Evolutionary conservation across 2,797 vertebrate genomes (phyloP).

Genomic region (Monodelphis domestica): DNA sequence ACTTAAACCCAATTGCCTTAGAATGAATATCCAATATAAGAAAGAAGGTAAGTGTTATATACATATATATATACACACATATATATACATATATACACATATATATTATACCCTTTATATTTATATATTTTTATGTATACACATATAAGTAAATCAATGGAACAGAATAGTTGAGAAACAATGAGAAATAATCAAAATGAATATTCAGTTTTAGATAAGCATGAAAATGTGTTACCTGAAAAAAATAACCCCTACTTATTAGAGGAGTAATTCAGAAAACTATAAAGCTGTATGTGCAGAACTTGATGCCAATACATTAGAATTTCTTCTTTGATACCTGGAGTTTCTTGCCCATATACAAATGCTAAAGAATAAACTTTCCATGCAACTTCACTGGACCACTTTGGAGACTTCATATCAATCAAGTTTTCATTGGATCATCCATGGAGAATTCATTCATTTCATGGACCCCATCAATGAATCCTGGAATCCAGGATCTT

Average conservation of each 20-base stretch:
- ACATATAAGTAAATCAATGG: neutral
- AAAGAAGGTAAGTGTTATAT: too few relatives aligned
- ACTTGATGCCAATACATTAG: neutral
- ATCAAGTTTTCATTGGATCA: neutral
- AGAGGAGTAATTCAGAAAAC: neutral
- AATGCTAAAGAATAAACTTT: neutral
- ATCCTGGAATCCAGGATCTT: slow-evolving; percentile 37
- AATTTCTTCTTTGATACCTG: neutral
- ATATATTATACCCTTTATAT: too few relatives aligned
- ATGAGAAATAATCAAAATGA: neutral
- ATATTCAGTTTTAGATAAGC: neutral
- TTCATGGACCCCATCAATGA: neutral
- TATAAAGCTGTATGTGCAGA: neutral
- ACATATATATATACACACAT: too few relatives aligned
- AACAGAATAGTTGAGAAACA: neutral
- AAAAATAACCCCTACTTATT: neutral
- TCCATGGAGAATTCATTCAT: neutral
- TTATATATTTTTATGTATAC: too few relatives aligned
- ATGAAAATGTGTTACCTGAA: neutral
- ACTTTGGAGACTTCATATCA: neutral
- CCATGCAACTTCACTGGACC: neutral
- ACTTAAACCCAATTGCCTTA: too few relatives aligned
- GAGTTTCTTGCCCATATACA: neutral
- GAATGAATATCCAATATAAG: too few relatives aligned
- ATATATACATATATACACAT: too few relatives aligned